A percentile compares a stretch with the other conserved stretches of the same genome.
Evolutionary conservation across 2,797 vertebrate species (phyloP).

Genomic region (Allobates femoralis): DNA sequence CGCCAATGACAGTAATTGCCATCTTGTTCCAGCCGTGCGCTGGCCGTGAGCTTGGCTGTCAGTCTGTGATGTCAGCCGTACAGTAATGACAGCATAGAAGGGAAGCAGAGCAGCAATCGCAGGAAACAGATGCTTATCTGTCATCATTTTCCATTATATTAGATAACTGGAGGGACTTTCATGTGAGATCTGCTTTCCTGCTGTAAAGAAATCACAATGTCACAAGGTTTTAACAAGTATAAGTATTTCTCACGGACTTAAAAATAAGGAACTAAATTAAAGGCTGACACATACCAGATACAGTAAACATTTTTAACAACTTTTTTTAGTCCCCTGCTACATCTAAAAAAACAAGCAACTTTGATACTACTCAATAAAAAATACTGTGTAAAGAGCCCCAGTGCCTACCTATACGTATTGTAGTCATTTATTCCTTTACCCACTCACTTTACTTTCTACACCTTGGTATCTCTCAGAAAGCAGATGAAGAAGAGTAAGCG

Average conservation of each 20-base stretch:
- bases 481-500: no score
- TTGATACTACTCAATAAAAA: no score
- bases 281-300: no score
- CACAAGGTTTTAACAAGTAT: background rate
- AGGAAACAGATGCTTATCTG: slow-evolving; percentile 74
- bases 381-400: no score
- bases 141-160: slow-evolving; percentile 67
- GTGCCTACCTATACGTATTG: no score
- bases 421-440: no score
- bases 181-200: slow-evolving; percentile 43
- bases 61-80: slow-evolving; percentile 38
- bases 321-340: no score
- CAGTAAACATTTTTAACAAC: no score
- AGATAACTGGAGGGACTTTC: slow-evolving; percentile 38
- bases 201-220: background rate
- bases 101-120: slow-evolving; percentile 55
- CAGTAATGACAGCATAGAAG: slow-evolving; percentile 34
- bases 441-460: no score
- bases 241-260: background rate
- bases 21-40: slow-evolving; percentile 9
- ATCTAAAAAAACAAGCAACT: no score
- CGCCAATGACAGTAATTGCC: slow-evolving; percentile 34
- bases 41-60: background rate
- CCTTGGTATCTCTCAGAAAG: no score
- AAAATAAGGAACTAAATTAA: background rate